Conservation (phyloP, 2,797 vertebrate genomes). For the Tadarida brasiliensis region DNA sequence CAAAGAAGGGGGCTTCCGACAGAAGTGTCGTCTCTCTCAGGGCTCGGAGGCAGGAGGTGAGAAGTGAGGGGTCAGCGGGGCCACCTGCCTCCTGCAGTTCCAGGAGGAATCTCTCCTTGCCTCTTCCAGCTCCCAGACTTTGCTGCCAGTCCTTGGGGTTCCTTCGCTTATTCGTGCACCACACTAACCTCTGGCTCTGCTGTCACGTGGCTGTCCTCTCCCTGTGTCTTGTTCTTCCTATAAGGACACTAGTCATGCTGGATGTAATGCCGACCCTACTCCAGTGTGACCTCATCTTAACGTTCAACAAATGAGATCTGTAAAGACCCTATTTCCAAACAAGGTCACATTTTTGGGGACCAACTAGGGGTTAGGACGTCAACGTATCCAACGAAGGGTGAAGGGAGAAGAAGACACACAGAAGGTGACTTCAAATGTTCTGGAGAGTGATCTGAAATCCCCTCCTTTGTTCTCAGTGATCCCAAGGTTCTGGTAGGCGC, state of each 20-base stretch:
- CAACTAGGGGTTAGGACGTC: background rate
- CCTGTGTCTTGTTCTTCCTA: background rate
- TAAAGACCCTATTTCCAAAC: background rate
- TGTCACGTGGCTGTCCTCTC: background rate
- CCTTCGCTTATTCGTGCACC: background rate
- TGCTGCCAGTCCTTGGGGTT: background rate
- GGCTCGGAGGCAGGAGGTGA: background rate
- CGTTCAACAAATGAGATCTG: too few species aligned
- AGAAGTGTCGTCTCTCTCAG: background rate
- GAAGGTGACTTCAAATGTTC: background rate
- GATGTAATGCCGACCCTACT: background rate
- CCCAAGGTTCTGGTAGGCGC: background rate
- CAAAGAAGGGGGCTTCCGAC: background rate
- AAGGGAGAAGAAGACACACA: background rate
- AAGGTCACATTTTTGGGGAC: background rate
- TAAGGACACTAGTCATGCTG: background rate
- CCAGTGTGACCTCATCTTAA: background rate
- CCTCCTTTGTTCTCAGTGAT: too few species aligned
- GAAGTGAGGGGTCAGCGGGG: background rate
- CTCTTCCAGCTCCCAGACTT: background rate
- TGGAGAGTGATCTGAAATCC: too few species aligned
- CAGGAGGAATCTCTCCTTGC: background rate
- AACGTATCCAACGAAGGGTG: background rate
- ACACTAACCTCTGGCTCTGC: background rate
- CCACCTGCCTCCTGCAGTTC: background rate